These are phyloP conservation scores for Cichlasoma orientale DNA, from an alignment of 2,797 vertebrate genomes.

Conservation along the genomic window DNA sequence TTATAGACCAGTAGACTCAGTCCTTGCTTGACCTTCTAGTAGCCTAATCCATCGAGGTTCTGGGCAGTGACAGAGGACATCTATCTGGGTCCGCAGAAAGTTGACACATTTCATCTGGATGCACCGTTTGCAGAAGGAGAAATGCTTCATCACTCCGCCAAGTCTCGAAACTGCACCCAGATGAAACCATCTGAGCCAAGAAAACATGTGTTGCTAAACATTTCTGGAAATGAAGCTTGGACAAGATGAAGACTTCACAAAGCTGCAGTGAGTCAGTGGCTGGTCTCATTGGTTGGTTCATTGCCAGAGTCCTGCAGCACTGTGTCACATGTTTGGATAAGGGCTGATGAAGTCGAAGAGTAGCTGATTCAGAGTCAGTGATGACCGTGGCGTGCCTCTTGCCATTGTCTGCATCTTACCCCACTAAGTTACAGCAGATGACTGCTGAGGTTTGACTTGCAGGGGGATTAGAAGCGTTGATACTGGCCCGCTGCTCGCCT, in stretches of 20 bases:
- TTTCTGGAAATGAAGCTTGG: not conserved
- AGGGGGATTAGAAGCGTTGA: constrained; percentile 72
- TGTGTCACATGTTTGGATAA: constrained; percentile 51
- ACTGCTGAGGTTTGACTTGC: constrained; percentile 47
- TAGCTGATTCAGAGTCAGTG: constrained; percentile 34
- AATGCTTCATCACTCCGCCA: no score
- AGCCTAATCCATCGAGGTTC: constrained; percentile 24
- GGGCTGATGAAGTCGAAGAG: not conserved
- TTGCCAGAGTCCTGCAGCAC: not conserved
- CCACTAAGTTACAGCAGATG: constrained; percentile 33
- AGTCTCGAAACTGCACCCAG: not conserved
- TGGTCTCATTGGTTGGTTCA: not conserved
- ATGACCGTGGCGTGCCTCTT: not conserved
- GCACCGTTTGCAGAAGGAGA: no score
- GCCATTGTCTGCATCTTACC: constrained; percentile 53
- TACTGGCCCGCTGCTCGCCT: constrained; percentile 63
- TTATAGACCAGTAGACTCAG: constrained; percentile 48
- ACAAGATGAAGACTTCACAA: not conserved
- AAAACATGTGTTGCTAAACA: not conserved
- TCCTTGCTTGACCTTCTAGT: not conserved
- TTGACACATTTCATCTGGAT: no score
- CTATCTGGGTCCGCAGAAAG: not conserved
- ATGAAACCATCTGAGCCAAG: no score
- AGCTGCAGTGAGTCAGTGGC: not conserved
- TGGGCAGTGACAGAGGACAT: not conserved